phyloP scores from a whole-genome alignment of 2,113 vertebrate species.

The Ictalurus punctatus region DNA sequence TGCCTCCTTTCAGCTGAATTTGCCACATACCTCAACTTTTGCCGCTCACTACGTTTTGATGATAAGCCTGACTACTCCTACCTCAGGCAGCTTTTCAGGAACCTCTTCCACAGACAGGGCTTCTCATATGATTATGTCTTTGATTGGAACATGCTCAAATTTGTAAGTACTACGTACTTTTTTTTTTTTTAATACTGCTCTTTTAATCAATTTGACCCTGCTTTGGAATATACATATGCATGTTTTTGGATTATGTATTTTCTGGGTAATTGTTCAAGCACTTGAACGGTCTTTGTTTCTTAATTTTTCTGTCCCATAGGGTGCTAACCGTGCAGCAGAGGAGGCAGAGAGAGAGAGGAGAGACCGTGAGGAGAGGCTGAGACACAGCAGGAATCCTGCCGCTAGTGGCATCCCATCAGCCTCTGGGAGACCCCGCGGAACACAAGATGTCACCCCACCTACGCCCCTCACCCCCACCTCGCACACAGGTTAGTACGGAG shows the following conservation, averaged over 20 bases:
- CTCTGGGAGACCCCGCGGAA: conserved; percentile 83
- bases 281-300: background rate
- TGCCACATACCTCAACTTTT: conserved; percentile 95
- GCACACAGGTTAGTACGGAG: conserved; percentile 78
- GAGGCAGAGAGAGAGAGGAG: conserved; percentile 88
- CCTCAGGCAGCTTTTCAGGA: conserved; percentile 91
- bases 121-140: conserved; percentile 97
- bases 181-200: background rate
- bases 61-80: conserved; percentile 97
- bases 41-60: conserved; percentile 92
- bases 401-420: conserved; percentile 85
- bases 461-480: conserved; percentile 90
- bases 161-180: conserved; percentile 79
- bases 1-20: conserved; percentile 80
- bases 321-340: conserved; percentile 87
- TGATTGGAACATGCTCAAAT: conserved; percentile 95
- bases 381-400: conserved; percentile 84
- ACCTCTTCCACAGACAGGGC: conserved; percentile 92
- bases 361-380: conserved; percentile 87
- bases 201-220: background rate
- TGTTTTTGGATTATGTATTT: background rate
- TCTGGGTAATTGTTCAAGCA: background rate
- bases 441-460: conserved; percentile 83
- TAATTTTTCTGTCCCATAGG: conserved; percentile 64
- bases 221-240: background rate